Conservation (phyloP, 30 jellyfish, hydroid and myxozoan genomes). For the Nemopilema nomurai region DNA sequence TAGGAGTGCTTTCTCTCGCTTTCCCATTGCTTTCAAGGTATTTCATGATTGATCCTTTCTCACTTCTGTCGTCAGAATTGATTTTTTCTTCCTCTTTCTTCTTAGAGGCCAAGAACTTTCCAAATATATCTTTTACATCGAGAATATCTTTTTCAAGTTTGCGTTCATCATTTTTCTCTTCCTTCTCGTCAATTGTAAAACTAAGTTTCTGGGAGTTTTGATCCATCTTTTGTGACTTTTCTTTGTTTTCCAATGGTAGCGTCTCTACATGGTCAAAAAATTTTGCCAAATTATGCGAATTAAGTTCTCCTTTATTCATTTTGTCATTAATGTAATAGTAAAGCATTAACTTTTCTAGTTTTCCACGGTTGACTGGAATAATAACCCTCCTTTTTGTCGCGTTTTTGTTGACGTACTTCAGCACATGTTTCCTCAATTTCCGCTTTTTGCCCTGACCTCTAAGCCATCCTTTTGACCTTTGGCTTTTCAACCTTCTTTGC, state of each 20-base stretch:
- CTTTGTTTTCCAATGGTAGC: conserved; percentile 13
- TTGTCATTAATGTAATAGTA: conserved; percentile 65
- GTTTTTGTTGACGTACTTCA: conserved; percentile 21
- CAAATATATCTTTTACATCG: conserved; percentile 5
- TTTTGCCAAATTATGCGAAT: conserved; percentile 40
- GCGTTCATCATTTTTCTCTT: background rate
- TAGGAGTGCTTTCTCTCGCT: conserved; percentile 14
- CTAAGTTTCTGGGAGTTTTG: background rate
- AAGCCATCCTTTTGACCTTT: background rate
- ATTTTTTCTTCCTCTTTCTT: conserved; percentile 6
- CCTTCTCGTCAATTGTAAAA: background rate
- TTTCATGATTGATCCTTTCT: conserved; percentile 12
- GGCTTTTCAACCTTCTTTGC: background rate
- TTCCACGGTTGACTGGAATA: conserved; percentile 67
- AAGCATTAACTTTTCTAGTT: conserved; percentile 67
- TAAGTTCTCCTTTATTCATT: conserved; percentile 58
- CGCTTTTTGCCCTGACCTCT: background rate
- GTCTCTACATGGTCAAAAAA: conserved; percentile 42
- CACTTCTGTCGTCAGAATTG: background rate
- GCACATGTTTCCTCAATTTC: background rate
- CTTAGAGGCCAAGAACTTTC: background rate
- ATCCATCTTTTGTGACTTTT: background rate
- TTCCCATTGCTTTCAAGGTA: conserved; percentile 8
- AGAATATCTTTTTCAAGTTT: background rate
- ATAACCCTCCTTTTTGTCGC: conserved; percentile 73